Evolutionary conservation across 1,140 invertebrate genomes (phyloP), one percentile per base, ranked within the genome.

Genomic region (Drosophila sucinea): DNA sequence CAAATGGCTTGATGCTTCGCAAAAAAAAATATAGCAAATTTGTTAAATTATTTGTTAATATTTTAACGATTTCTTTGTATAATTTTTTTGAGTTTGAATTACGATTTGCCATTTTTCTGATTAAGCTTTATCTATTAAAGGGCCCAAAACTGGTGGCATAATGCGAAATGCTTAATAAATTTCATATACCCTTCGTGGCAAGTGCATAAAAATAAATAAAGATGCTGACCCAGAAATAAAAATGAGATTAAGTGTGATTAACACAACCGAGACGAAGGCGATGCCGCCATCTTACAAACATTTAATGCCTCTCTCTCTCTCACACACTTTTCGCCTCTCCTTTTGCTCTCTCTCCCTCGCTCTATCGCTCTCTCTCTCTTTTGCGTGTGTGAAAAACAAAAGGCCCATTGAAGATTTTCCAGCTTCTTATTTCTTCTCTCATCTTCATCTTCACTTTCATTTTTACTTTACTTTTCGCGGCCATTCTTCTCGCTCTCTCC

Each of bases 221-320:
- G 86, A 86, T 90, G 86, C 86, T 90, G 86, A 90, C 86, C 86
- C 81, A 90, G 86, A 86, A 86, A 90, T 90, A 90, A 90, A 90
- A 90, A 90, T 90, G 79, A 90, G 86, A 90, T 90, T 90, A 90
- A 90, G 86, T 90, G 86, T 90, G 86, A 90, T 90, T 90, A 90
- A 90, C 86, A 90, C 79, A 82, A 84, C 77, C 79, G 70, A 79
- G 83, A 51, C 67, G 87, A 78, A 76, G 83, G 72, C 57, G 67
- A 44, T 40, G 68, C 60, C 68, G 62, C 65, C 82, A 66, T 70
- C 70, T 68, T 81, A 56, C 7, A 38, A n/a, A 25, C n/a, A 4
- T 38, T 8, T 38, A 17, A 17, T 17, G 17, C 17, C 35, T 38
- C 33, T 35, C 35, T 10, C 35, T 8, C 35, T 8, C 57, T 35